Conservation (phyloP, 2,888 invertebrate genomes). For the Lasioglossum malachurum region DNA sequence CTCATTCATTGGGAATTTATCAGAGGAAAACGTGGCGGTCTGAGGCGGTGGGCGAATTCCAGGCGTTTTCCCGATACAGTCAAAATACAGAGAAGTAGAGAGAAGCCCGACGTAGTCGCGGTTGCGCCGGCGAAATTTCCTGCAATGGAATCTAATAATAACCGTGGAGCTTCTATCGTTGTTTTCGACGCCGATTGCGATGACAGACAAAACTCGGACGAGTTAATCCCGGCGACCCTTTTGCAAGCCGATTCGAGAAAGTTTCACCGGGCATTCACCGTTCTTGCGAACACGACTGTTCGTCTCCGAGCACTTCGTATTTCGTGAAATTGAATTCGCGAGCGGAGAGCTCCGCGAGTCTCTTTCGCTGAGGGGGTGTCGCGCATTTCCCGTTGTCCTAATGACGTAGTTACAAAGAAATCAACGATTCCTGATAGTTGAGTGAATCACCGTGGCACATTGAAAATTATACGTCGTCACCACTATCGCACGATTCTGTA, state of each 20-base stretch:
- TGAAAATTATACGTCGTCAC: neutral
- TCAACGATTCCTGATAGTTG: neutral
- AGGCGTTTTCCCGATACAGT: neutral
- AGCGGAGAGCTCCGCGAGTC: conserved; percentile 23
- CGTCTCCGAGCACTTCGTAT: neutral
- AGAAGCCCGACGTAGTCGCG: neutral
- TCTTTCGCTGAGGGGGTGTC: neutral
- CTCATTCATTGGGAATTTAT: conserved; percentile 46
- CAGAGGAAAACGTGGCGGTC: neutral
- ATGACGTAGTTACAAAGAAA: neutral
- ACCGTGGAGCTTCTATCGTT: conserved; percentile 9
- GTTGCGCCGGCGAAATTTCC: conserved; percentile 5
- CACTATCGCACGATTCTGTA: too few species aligned
- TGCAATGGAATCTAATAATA: conserved; percentile 18
- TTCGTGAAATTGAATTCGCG: conserved; percentile 42
- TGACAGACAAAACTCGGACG: conserved; percentile 4
- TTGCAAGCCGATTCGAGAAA: conserved; percentile 25
- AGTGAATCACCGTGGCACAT: neutral
- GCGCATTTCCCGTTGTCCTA: neutral
- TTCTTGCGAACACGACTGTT: neutral
- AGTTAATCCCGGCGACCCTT: conserved; percentile 33
- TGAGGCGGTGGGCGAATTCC: neutral
- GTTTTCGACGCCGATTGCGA: neutral
- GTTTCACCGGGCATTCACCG: neutral
- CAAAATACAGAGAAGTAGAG: neutral